Percentiles rank a stretch among this genome's conserved stretches.
These are phyloP conservation scores for Circaetus gallicus DNA, from an alignment of 2,113 vertebrate genomes.

Conservation along the genomic window DNA sequence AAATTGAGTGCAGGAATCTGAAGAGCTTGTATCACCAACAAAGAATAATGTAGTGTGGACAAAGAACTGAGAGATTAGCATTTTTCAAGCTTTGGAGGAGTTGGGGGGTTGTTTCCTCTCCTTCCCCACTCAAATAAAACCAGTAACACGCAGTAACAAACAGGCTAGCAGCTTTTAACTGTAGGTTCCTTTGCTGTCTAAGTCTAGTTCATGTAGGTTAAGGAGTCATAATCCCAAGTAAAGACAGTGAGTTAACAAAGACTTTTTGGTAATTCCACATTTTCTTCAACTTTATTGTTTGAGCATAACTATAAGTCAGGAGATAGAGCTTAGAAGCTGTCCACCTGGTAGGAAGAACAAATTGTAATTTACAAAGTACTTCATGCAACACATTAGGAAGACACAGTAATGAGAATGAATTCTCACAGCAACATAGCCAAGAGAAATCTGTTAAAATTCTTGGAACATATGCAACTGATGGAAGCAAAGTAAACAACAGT, in stretches of 20 bases:
- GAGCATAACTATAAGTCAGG: not conserved
- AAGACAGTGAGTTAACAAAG: not conserved
- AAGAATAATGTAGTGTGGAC: not conserved
- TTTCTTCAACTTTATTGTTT: not conserved
- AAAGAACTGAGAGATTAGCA: not conserved
- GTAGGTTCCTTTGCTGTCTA: not conserved
- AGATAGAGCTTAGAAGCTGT: not conserved
- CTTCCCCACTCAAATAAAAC: not conserved
- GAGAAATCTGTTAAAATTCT: not conserved
- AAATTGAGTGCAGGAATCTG: not conserved
- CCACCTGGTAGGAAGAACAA: not conserved
- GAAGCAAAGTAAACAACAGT: not conserved
- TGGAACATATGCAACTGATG: not conserved
- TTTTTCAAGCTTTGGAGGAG: not conserved
- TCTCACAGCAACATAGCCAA: not conserved
- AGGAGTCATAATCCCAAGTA: not conserved
- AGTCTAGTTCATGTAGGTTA: not conserved
- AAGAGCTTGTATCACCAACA: not conserved
- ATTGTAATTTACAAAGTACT: not conserved
- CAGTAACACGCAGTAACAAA: not conserved
- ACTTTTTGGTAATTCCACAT: not conserved
- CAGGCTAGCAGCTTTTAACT: not conserved
- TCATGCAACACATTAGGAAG: not conserved
- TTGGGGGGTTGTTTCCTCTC: not conserved
- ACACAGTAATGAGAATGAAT: not conserved